Conservation (phyloP, 2,888 invertebrate species). For the Euclidia mi region DNA sequence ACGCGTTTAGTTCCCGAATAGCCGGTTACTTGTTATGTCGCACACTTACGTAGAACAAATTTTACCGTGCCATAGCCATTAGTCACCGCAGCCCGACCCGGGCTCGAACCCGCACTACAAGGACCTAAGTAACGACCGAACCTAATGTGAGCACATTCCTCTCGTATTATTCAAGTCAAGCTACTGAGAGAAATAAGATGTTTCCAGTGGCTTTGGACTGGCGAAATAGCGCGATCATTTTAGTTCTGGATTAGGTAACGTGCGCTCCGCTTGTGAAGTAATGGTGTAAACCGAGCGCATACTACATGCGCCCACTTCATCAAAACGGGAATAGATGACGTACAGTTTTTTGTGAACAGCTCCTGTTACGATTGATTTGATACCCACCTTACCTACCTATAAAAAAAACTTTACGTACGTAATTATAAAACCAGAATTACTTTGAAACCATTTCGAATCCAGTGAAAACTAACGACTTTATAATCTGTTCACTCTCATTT, state of each 20-base stretch:
- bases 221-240: slow-evolving; percentile 62
- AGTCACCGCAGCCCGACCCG: slow-evolving; percentile 66
- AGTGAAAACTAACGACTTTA: too few relatives aligned
- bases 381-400: too few relatives aligned
- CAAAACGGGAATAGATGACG: slow-evolving; percentile 22
- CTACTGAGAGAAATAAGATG: slow-evolving; percentile 70
- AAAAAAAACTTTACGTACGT: too few relatives aligned
- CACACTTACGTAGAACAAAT: slow-evolving; percentile 70
- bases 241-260: slow-evolving; percentile 51
- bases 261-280: slow-evolving; percentile 49
- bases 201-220: slow-evolving; percentile 55
- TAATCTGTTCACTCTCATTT: too few relatives aligned
- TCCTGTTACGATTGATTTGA: background rate
- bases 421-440: too few relatives aligned
- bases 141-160: slow-evolving; percentile 77
- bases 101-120: slow-evolving; percentile 67
- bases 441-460: too few relatives aligned
- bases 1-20: slow-evolving; percentile 59
- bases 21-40: slow-evolving; percentile 66
- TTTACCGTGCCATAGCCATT: slow-evolving; percentile 72
- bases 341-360: background rate
- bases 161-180: slow-evolving; percentile 77
- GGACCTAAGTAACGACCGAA: slow-evolving; percentile 76
- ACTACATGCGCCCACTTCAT: slow-evolving; percentile 49
- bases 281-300: slow-evolving; percentile 41